These are phyloP conservation scores for Labrus mixtus DNA, from an alignment of 2,113 vertebrate species.

Conservation along the genomic window DNA sequence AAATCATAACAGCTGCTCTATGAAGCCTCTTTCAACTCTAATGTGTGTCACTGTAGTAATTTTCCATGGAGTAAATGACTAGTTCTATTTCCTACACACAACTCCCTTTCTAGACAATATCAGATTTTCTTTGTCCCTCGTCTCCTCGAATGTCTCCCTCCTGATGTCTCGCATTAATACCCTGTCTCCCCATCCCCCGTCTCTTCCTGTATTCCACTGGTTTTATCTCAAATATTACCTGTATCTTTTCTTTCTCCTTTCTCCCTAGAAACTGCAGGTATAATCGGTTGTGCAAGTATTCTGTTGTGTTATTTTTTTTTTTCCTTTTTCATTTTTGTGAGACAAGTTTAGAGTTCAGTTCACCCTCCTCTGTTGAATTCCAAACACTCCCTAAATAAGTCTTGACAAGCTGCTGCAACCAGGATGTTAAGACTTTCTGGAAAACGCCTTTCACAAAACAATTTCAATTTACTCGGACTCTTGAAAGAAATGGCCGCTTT, in stretches of 20 bases:
- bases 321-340: conserved; percentile 53
- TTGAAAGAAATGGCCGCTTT: conserved; percentile 34
- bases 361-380: conserved; percentile 75
- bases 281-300: conserved; percentile 86
- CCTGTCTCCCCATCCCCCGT: conserved; percentile 64
- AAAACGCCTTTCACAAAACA: conserved; percentile 36
- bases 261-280: conserved; percentile 87
- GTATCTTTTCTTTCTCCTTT: conserved; percentile 83
- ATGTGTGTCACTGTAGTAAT: neutral
- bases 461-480: conserved; percentile 33
- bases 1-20: neutral
- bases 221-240: conserved; percentile 80
- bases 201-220: conserved; percentile 78
- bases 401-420: conserved; percentile 49
- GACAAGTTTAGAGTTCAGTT: conserved; percentile 68
- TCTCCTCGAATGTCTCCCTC: conserved; percentile 75
- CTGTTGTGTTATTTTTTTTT: conserved; percentile 37
- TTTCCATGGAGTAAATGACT: conserved; percentile 6
- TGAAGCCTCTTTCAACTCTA: neutral
- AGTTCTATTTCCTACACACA: conserved; percentile 3
- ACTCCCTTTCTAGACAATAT: neutral
- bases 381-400: conserved; percentile 64
- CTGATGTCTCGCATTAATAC: conserved; percentile 69
- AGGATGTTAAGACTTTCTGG: conserved; percentile 38
- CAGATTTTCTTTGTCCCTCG: conserved; percentile 66